Evolutionary conservation across 2,113 vertebrate genomes (phyloP).

Genomic region (Oreochromis spilurus): DNA sequence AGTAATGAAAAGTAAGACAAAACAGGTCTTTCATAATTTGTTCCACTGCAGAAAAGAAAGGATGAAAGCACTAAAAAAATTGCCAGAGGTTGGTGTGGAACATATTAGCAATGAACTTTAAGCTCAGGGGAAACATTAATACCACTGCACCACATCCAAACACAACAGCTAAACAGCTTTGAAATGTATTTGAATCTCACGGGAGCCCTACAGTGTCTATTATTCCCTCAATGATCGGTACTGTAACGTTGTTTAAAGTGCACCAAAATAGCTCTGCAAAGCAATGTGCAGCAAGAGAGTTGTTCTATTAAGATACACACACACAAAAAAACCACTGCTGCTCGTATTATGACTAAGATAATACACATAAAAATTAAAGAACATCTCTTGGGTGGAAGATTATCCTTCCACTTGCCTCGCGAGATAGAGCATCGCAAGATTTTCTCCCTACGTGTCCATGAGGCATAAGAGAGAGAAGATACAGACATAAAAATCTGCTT

Average conservation of each 20-base stretch:
- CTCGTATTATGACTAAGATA: background rate
- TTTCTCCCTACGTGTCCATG: background rate
- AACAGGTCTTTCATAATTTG: background rate
- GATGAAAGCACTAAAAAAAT: background rate
- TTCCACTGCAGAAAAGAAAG: background rate
- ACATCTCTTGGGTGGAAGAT: slow-evolving; percentile 19
- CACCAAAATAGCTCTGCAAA: background rate
- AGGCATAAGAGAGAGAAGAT: background rate
- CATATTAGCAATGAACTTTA: background rate
- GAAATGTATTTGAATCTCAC: background rate
- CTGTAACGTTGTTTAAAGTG: background rate
- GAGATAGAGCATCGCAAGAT: slow-evolving; percentile 6
- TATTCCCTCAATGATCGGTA: background rate
- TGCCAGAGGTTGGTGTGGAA: slow-evolving; percentile 5
- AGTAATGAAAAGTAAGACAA: background rate
- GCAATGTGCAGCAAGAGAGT: background rate
- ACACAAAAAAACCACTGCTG: background rate
- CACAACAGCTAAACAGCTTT: slow-evolving; percentile 1
- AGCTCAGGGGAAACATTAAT: background rate
- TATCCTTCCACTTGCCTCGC: slow-evolving; percentile 2
- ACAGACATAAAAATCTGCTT: background rate
- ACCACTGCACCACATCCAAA: background rate
- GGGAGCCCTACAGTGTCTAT: background rate
- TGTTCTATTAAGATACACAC: background rate
- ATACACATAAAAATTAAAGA: background rate